phyloP scores from a whole-genome alignment of 2,888 invertebrate genomes.

The Pedicia rivosa region DNA sequence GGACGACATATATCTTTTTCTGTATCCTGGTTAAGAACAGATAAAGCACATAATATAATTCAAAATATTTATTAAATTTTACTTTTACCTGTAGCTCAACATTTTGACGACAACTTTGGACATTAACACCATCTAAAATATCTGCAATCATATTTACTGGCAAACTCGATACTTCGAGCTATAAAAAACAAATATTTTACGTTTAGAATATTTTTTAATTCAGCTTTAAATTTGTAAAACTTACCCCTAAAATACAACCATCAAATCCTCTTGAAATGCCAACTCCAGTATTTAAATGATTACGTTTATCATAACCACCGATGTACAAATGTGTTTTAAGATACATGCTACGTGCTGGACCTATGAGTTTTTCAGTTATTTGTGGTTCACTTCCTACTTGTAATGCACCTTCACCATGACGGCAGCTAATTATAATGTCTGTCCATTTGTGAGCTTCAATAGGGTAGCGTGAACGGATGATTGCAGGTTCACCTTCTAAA shows the following conservation, averaged over 20 bases:
- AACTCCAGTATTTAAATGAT: slow-evolving; percentile 52
- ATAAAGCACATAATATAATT: no score
- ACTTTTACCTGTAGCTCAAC: no score
- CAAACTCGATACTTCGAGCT: slow-evolving; percentile 40
- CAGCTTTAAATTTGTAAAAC: slow-evolving; percentile 9
- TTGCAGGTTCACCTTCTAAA: slow-evolving; percentile 47
- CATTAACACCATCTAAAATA: slow-evolving; percentile 63
- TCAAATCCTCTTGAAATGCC: slow-evolving; percentile 62
- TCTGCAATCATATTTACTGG: slow-evolving; percentile 54
- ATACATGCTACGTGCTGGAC: slow-evolving; percentile 46
- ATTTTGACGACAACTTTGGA: slow-evolving; percentile 32
- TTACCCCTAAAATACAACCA: slow-evolving; percentile 78
- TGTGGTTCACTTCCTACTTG: slow-evolving; percentile 51
- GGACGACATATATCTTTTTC: no score
- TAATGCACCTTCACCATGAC: slow-evolving; percentile 51
- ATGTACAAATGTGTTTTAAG: slow-evolving; percentile 70
- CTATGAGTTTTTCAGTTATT: slow-evolving; percentile 45
- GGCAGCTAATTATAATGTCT: slow-evolving; percentile 51
- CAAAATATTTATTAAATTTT: no score
- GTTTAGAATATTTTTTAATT: slow-evolving; percentile 4
- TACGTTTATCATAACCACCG: slow-evolving; percentile 69
- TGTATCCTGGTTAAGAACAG: no score
- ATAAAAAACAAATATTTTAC: slow-evolving; percentile 2
- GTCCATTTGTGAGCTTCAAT: slow-evolving; percentile 67
- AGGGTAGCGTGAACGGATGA: slow-evolving; percentile 51